Conservation (phyloP, 2,113 vertebrate species). For the Caranx melampygus region DNA sequence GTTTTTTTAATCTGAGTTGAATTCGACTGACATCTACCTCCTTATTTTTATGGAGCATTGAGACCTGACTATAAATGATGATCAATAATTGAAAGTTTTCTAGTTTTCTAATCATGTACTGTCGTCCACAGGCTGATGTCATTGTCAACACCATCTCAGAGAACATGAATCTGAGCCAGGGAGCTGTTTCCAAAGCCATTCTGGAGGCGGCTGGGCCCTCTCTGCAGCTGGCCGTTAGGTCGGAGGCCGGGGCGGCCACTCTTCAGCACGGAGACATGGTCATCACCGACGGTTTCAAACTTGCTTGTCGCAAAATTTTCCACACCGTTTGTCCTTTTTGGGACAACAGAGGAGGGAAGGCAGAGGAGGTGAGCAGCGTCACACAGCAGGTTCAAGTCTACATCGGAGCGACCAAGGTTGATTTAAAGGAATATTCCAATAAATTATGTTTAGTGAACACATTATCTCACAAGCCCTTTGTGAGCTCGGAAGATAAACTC, state of each 20-base stretch:
- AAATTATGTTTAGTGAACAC: no score
- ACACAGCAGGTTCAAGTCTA: neutral
- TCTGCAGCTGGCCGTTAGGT: conserved; percentile 80
- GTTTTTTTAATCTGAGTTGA: no score
- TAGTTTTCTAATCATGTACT: neutral
- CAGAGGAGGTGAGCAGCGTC: conserved; percentile 78
- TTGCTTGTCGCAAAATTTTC: conserved; percentile 82
- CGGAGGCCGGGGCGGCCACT: fast-evolving
- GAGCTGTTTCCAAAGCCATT: conserved; percentile 86
- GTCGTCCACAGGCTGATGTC: conserved; percentile 81
- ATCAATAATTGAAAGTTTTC: no score
- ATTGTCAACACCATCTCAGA: conserved; percentile 87
- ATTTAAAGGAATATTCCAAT: no score
- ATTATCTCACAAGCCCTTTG: no score
- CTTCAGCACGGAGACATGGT: conserved; percentile 70
- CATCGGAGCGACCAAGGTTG: neutral
- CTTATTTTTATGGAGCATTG: no score
- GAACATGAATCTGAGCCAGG: conserved; percentile 79
- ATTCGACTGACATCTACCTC: no score
- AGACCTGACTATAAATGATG: no score
- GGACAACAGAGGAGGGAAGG: conserved; percentile 12
- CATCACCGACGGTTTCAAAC: conserved; percentile 79
- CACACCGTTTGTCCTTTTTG: conserved; percentile 83
- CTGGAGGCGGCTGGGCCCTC: conserved; percentile 80
- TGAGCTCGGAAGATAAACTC: no score